A percentile compares a stretch with the other conserved stretches of the same genome.
Conservation (phyloP, 30 jellyfish, hydroid and myxozoan genomes). For the Catostylus mosaicus region DNA sequence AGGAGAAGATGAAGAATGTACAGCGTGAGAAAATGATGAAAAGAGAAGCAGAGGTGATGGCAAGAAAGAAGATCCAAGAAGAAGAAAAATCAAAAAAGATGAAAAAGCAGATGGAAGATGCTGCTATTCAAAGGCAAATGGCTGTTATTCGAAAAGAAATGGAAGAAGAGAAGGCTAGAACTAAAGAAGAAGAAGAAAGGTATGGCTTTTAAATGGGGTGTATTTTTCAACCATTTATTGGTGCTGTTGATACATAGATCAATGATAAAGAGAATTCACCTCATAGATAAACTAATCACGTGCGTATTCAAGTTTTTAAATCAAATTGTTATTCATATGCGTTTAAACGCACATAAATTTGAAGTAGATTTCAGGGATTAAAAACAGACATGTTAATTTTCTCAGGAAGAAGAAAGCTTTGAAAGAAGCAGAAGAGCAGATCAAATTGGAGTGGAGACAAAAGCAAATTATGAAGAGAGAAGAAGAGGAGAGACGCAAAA, state of each 20-base stretch:
- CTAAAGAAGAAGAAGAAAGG: constrained; percentile 75
- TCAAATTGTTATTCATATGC: no score
- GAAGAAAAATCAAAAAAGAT: constrained; percentile 76
- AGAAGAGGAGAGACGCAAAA: constrained; percentile 50
- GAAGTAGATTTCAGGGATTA: no score
- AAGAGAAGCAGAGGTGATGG: constrained; percentile 70
- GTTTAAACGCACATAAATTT: no score
- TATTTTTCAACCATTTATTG: no score
- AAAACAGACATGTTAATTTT: no score
- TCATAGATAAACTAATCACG: no score
- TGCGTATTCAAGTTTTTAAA: no score
- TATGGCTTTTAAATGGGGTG: constrained; percentile 3
- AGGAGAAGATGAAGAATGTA: constrained; percentile 23
- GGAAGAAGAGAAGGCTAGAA: constrained; percentile 69
- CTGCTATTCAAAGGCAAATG: constrained; percentile 80
- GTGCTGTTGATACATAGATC: no score
- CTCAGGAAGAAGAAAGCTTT: constrained; percentile 60
- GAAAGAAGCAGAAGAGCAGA: constrained; percentile 66
- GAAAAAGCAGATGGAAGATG: constrained; percentile 77
- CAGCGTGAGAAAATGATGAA: constrained; percentile 57
- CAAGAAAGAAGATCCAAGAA: constrained; percentile 66
- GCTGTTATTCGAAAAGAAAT: constrained; percentile 81
- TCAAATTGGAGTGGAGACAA: constrained; percentile 27
- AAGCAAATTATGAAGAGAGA: constrained; percentile 12
- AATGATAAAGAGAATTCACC: no score